These are phyloP conservation scores for Sarcophaga carnaria DNA, from an alignment of 2,888 invertebrate species.

Conservation along the genomic window DNA sequence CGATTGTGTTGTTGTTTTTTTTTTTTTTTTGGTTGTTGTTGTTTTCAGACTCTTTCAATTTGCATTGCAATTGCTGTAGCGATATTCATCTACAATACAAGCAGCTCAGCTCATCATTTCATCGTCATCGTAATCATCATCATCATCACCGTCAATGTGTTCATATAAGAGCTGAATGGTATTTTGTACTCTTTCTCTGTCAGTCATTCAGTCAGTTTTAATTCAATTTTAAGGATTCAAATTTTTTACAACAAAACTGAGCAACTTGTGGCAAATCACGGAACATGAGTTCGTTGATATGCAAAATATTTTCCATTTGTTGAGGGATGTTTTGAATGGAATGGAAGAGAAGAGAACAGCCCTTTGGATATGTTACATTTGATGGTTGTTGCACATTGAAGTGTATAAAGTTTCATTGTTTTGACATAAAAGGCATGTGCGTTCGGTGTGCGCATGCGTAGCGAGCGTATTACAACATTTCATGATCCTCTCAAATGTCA, in stretches of 20 bases:
- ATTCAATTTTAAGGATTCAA: constrained; percentile 67
- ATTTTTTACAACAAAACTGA: constrained; percentile 50
- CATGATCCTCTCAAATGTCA: constrained; percentile 7
- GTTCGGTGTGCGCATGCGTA: constrained; percentile 67
- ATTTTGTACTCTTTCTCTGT: constrained; percentile 39
- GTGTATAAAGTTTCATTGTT: constrained; percentile 72
- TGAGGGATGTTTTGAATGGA: constrained; percentile 52
- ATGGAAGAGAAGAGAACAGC: neutral
- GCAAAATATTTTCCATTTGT: constrained; percentile 41
- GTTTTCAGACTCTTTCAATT: constrained; percentile 1
- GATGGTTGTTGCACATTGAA: constrained; percentile 60
- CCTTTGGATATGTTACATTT: constrained; percentile 63
- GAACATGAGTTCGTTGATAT: constrained; percentile 50
- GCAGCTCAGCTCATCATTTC: constrained; percentile 12
- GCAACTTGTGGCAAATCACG: constrained; percentile 61
- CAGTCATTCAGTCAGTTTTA: constrained; percentile 48
- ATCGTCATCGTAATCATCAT: neutral
- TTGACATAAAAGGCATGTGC: constrained; percentile 72
- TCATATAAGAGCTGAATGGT: constrained; percentile 40
- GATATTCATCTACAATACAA: constrained; percentile 53
- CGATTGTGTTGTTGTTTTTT: constrained; percentile 54
- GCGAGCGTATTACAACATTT: constrained; percentile 9
- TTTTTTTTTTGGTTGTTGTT: constrained; percentile 35
- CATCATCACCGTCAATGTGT: constrained; percentile 4
- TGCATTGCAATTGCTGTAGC: constrained; percentile 58